Evolutionary conservation across 2,888 invertebrate genomes (phyloP), one percentile per base, ranked within the genome.

Genomic region (Agrilus cyanescens): DNA sequence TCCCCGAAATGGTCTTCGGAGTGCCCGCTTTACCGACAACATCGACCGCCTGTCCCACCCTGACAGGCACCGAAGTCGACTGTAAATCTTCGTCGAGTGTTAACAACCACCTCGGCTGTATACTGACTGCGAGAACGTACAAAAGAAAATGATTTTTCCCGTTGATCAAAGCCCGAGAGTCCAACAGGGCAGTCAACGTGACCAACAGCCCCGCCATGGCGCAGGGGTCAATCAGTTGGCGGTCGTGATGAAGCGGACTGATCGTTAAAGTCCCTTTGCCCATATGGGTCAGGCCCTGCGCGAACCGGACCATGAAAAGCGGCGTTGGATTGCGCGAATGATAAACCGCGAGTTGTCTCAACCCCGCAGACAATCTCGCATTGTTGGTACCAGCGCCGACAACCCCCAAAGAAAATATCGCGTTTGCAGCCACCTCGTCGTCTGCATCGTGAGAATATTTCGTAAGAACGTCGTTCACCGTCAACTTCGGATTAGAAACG

Each of bases 361-460:
- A 74, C 86, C 93, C 93, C 3, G 96, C 90, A n/a, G 95, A 96
- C 54, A 99, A 69, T 48, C 96, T 82, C 2, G 85, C 85, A 61
- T 86, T 86, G 57, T 86, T 86, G 2, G 85, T 85, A 37, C 85
- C 89, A 45, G 89, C 89, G 18, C 90, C 90, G 12, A 94, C 89
- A 30, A 97, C 74, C 31, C 97, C 97, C 85, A 98, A 87, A 6
- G 95, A 90, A 61, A 99, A 90, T 56, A 98, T 97, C 38, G 97
- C 90, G 69, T 96, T 97, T 63, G 93, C 90, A 0, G 97, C 93
- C 37, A 98, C 96, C 62, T 98, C 96, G 38, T 89, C 81, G 65
- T 98, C 97, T 12, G 86, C 78, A 71, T 99, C 98, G 70, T 98
- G 98, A 2, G 96, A 95, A 68, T 94, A 97, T 71, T 99, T 99